These are phyloP conservation scores for Alligator sinensis DNA, from an alignment of 2,113 vertebrate genomes.

Conservation along the genomic window DNA sequence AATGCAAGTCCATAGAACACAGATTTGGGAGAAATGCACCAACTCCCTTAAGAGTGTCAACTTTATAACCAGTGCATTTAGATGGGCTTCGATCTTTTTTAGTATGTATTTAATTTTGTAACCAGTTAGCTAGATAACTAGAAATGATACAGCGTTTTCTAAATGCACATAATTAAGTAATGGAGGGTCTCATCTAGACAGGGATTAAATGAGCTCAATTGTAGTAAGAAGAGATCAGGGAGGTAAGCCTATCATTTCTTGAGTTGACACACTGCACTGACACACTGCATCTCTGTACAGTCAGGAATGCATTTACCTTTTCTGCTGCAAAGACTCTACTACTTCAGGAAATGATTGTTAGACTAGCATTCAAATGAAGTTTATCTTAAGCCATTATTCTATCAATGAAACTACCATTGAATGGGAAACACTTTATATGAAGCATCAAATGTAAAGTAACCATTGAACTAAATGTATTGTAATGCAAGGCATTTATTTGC, in stretches of 20 bases:
- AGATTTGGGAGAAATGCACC: background rate
- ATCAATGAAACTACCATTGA: background rate
- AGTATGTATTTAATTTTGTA: background rate
- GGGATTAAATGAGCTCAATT: slow-evolving; percentile 56
- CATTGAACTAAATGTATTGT: background rate
- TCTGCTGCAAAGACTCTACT: slow-evolving; percentile 26
- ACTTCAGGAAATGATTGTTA: slow-evolving; percentile 21
- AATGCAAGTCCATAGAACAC: background rate
- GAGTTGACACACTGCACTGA: background rate
- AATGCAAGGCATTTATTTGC: background rate
- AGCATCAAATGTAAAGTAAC: background rate
- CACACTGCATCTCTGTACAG: background rate
- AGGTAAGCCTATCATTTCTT: slow-evolving; percentile 40
- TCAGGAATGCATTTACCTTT: background rate
- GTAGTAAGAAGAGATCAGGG: slow-evolving; percentile 52
- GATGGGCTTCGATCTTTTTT: background rate
- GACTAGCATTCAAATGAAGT: slow-evolving; percentile 39
- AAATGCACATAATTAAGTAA: slow-evolving; percentile 50
- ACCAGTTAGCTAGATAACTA: slow-evolving; percentile 20
- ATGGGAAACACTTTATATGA: slow-evolving; percentile 13
- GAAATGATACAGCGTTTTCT: slow-evolving; percentile 39
- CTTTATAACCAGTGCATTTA: background rate
- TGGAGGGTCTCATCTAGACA: slow-evolving; percentile 18
- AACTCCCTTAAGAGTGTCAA: background rate
- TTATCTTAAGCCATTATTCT: slow-evolving; percentile 36